Evolutionary conservation across 2,888 invertebrate genomes (phyloP).

Genomic region (Lapara coniferarum): DNA sequence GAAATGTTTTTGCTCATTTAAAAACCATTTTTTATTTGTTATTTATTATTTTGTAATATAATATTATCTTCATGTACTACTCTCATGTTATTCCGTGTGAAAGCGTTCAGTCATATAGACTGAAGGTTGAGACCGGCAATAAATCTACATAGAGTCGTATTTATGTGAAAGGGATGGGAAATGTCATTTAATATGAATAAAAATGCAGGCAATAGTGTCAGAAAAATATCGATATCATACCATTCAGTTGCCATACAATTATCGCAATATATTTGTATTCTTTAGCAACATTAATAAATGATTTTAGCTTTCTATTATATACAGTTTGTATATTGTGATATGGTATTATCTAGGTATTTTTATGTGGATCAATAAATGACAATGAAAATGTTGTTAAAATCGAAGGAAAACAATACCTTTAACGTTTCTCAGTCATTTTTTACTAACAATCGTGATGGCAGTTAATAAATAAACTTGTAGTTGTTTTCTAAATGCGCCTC

Average conservation of each 20-base stretch:
- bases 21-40: neutral
- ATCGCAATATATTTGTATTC: too few relatives aligned
- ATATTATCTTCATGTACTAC: neutral
- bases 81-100: neutral
- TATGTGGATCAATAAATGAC: too few relatives aligned
- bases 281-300: too few relatives aligned
- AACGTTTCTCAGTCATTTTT: too few relatives aligned
- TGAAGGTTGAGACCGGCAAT: neutral
- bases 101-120: neutral
- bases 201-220: neutral
- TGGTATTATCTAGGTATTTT: too few relatives aligned
- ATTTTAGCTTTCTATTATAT: too few relatives aligned
- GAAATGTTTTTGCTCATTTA: constrained; percentile 3
- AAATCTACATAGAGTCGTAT: neutral
- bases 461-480: neutral
- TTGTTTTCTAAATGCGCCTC: neutral
- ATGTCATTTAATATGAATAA: neutral
- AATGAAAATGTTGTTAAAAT: too few relatives aligned
- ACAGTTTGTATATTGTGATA: too few relatives aligned
- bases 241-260: neutral
- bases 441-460: neutral
- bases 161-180: neutral
- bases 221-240: neutral
- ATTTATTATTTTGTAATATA: neutral
- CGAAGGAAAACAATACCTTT: too few relatives aligned